Conservation (phyloP, 2,113 vertebrate species). For the Morone chrysops region DNA sequence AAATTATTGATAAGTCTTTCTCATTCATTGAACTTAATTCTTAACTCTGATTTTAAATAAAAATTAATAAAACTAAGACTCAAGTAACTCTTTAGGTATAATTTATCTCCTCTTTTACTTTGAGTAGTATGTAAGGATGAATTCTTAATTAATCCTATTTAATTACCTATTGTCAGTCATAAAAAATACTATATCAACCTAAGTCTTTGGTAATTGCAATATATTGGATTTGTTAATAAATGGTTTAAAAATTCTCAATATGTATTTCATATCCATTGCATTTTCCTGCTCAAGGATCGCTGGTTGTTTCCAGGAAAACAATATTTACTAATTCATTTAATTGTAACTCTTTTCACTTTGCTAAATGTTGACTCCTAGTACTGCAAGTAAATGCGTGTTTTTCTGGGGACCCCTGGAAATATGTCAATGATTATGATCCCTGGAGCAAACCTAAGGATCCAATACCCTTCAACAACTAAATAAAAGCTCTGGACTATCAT, state of each 20-base stretch:
- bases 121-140: too few species aligned
- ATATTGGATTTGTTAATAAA: not conserved
- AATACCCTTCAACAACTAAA: not conserved
- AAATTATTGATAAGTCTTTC: not conserved
- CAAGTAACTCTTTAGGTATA: too few species aligned
- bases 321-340: too few species aligned
- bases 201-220: not conserved
- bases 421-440: not conserved
- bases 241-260: not conserved
- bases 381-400: not conserved
- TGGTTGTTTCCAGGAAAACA: not conserved
- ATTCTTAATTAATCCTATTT: not conserved
- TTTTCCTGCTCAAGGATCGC: not conserved
- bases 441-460: not conserved
- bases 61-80: too few species aligned
- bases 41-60: too few species aligned
- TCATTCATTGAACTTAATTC: not conserved
- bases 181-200: not conserved
- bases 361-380: not conserved
- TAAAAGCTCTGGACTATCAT: not conserved
- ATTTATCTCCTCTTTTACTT: not conserved
- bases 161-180: too few species aligned
- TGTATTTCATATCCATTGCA: not conserved
- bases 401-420: not conserved
- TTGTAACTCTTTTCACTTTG: too few species aligned